Base-by-base conservation (phyloP, 2,888 invertebrate genomes). In the Bellardia bayeri region DNA sequence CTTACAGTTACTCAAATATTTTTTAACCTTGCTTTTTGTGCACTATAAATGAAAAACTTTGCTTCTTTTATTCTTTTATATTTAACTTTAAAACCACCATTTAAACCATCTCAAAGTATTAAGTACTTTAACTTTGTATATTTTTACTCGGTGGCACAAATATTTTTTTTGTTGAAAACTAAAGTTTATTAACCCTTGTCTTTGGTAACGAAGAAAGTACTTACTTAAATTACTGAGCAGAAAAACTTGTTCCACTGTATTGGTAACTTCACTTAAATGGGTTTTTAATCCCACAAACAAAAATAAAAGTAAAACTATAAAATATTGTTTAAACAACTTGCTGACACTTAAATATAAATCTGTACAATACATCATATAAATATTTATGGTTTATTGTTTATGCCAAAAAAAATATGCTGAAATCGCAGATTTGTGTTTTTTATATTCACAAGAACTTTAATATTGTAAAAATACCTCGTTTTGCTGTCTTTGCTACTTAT, bases 401-500 rank as follows among this genome's bases (percentile, higher is more conserved):
- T 33, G 61, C 33, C 61, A 61, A 61, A 61, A 58, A 61, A 61
- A 58, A 58, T 58, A 30, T 58, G 58, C 11, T 58, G 30, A 58
- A 58, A 58, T 58, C 11, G 58, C 61, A 61, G 37, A 61, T n/a
- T 33, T 61, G 14, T 56, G 14, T 61, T 11, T 30, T 4, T 30
- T 58, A 0, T 56, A 56, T 56, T 9, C 54, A 56, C 54, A 23
- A 23, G 23, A 7, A 16, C 8, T 56, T 8, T 16, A 56, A 23
- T 56, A 56, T 56, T 8, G 23, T 8, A 56, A 5, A 56, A 56
- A 16, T 56, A 16, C 54, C n/a, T 23, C 45, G 1, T 51, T 11
- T 51, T 14, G 6, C 4, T 54, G 8, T 23, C 16, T 23, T 8
- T 23, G 0, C 8, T 23, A 8, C 23, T 56, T 56, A 23, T 56